These are phyloP conservation scores for Isaurus tuberculatus DNA, from an alignment of 92 coral and sea anemone genomes.

Conservation along the genomic window DNA sequence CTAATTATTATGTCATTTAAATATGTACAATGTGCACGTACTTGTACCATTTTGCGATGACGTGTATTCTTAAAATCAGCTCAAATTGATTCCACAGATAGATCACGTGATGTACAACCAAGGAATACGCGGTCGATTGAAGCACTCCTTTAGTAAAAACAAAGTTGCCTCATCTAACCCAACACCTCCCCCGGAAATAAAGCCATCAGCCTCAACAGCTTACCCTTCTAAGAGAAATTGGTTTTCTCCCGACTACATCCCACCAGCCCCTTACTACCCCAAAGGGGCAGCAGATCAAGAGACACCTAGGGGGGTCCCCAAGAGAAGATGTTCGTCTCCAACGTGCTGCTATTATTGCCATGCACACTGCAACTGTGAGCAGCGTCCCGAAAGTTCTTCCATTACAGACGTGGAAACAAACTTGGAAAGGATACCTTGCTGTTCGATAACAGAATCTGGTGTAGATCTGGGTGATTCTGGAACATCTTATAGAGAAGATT, in stretches of 20 bases:
- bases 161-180: not conserved
- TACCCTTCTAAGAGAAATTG: slow-evolving; percentile 1
- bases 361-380: slow-evolving; percentile 36
- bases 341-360: slow-evolving; percentile 33
- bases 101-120: too few relatives aligned
- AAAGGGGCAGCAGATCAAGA: not conserved
- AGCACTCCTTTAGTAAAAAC: too few relatives aligned
- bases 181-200: not conserved
- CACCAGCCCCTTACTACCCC: slow-evolving; percentile 36
- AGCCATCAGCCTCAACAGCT: not conserved
- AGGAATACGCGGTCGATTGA: too few relatives aligned
- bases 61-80: too few relatives aligned
- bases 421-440: not conserved
- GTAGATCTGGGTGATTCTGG: not conserved
- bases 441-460: not conserved
- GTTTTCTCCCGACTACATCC: slow-evolving; percentile 38
- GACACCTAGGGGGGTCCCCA: not conserved
- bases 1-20: too few relatives aligned
- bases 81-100: too few relatives aligned
- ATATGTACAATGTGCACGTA: too few relatives aligned
- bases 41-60: too few relatives aligned
- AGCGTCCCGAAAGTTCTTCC: not conserved
- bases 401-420: not conserved
- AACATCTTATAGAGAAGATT: not conserved
- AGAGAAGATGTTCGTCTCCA: slow-evolving; percentile 15